These are phyloP conservation scores for Rhyacophila evoluta DNA, from an alignment of 2,888 invertebrate genomes.

Conservation along the genomic window DNA sequence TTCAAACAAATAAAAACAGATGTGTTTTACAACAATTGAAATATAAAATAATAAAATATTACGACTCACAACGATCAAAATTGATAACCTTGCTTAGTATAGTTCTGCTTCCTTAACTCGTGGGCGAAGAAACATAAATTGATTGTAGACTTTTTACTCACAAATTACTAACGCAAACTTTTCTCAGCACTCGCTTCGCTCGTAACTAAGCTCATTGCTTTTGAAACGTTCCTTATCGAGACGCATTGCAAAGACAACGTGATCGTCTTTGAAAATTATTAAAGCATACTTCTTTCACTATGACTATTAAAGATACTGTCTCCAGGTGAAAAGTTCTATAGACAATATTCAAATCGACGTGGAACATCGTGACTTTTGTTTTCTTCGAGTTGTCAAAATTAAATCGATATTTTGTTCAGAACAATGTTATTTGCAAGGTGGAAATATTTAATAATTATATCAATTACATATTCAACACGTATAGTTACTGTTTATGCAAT, in stretches of 20 bases:
- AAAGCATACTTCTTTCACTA: neutral
- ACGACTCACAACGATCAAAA: too few relatives aligned
- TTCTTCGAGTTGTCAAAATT: neutral
- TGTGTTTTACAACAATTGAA: too few relatives aligned
- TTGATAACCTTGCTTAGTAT: too few relatives aligned
- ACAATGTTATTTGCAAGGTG: too few relatives aligned
- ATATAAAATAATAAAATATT: too few relatives aligned
- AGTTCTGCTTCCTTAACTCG: too few relatives aligned
- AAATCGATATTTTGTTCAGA: neutral
- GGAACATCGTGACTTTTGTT: neutral
- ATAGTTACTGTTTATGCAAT: too few relatives aligned
- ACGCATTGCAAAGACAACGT: neutral
- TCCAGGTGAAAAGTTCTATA: neutral
- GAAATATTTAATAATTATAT: too few relatives aligned
- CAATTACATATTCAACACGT: too few relatives aligned
- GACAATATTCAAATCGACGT: neutral
- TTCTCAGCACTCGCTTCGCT: neutral
- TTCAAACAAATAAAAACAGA: too few relatives aligned
- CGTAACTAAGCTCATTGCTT: constrained; percentile 14
- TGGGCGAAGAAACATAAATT: neutral
- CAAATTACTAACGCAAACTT: constrained; percentile 12
- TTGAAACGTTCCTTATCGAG: neutral
- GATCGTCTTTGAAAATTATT: neutral
- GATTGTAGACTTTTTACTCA: neutral
- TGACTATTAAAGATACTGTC: neutral